Evolutionary conservation across 2,888 invertebrate genomes (phyloP).

Genomic region (Nipponacmea schrenckii): DNA sequence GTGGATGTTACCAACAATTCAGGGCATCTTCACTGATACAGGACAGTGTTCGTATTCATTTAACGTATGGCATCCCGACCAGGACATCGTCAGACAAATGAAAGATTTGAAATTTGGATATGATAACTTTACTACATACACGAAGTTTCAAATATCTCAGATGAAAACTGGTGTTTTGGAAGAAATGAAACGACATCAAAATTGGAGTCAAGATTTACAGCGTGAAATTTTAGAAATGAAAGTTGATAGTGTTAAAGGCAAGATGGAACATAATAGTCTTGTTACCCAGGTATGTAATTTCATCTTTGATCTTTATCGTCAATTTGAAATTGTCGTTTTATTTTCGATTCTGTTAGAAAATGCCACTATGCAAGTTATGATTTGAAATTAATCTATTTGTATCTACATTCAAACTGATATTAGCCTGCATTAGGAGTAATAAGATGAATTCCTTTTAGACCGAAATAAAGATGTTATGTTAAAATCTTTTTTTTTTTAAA

Average conservation of each 20-base stretch:
- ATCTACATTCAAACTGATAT: too few relatives aligned
- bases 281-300: neutral
- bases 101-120: constrained; percentile 44
- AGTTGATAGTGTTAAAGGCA: constrained; percentile 28
- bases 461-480: too few relatives aligned
- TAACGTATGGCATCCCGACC: constrained; percentile 62
- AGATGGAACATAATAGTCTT: constrained; percentile 24
- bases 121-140: constrained; percentile 40
- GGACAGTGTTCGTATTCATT: constrained; percentile 48
- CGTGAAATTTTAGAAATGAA: constrained; percentile 37
- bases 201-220: constrained; percentile 41
- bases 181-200: constrained; percentile 37
- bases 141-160: constrained; percentile 20
- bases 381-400: too few relatives aligned
- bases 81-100: constrained; percentile 50
- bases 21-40: neutral
- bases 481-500: too few relatives aligned
- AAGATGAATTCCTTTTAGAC: too few relatives aligned
- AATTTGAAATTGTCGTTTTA: too few relatives aligned
- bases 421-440: too few relatives aligned
- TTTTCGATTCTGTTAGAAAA: too few relatives aligned
- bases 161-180: constrained; percentile 34
- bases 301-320: too few relatives aligned
- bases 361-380: too few relatives aligned
- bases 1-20: too few relatives aligned